Conservation (phyloP, 2,797 vertebrate species). For the Hippoglossus hippoglossus region DNA sequence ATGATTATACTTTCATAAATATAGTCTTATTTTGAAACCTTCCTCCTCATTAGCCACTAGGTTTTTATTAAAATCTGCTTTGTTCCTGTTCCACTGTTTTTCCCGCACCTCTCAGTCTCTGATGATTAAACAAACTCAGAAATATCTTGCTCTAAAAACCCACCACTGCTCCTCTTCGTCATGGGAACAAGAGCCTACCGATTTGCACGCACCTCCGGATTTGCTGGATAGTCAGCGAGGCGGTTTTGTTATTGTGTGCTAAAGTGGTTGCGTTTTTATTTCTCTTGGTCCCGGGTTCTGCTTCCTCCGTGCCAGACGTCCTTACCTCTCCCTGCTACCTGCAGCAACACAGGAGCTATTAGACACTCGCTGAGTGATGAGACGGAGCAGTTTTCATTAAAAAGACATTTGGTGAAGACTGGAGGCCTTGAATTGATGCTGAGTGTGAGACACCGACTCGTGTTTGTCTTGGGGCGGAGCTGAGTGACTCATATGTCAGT, state of each 20-base stretch:
- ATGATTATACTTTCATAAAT: constrained; percentile 39
- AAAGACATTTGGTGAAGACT: constrained; percentile 78
- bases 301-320: constrained; percentile 56
- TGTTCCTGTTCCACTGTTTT: constrained; percentile 24
- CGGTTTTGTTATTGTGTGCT: constrained; percentile 4
- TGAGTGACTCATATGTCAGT: constrained; percentile 63
- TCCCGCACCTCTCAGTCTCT: constrained; percentile 55
- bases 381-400: constrained; percentile 78
- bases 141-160: constrained; percentile 65
- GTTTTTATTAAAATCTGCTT: constrained; percentile 43
- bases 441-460: constrained; percentile 56
- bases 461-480: constrained; percentile 46
- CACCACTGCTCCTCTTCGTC: constrained; percentile 48
- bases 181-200: constrained; percentile 52
- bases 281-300: constrained; percentile 40
- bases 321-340: constrained; percentile 62
- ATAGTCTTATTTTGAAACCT: constrained; percentile 43
- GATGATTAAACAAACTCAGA: constrained; percentile 68
- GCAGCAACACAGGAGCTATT: constrained; percentile 71
- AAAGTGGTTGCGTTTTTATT: constrained; percentile 32
- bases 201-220: constrained; percentile 60
- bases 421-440: constrained; percentile 69
- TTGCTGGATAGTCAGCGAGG: constrained; percentile 42
- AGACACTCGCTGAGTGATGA: constrained; percentile 72
- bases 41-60: constrained; percentile 47